Evolutionary conservation across 2,797 vertebrate species (phyloP).

Genomic region (Molossus molossus): DNA sequence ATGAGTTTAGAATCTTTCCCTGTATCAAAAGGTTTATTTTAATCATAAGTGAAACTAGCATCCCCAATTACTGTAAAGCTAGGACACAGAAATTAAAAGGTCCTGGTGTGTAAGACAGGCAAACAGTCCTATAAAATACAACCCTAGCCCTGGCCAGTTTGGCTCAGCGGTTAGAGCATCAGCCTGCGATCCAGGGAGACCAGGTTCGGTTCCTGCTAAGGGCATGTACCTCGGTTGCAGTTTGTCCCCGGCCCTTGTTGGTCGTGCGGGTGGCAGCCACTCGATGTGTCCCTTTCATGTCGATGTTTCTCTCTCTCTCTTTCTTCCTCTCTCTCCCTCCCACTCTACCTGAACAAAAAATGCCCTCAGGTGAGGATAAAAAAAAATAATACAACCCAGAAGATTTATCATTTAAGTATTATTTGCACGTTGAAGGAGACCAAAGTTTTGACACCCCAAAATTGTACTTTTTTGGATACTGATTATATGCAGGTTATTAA

Average conservation of each 20-base stretch:
- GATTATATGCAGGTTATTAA: neutral
- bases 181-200: no score
- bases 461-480: neutral
- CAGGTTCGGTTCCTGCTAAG: no score
- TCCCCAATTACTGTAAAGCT: neutral
- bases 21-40: neutral
- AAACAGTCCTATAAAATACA: neutral
- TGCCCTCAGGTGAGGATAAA: no score
- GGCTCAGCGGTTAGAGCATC: no score
- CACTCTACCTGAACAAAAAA: no score
- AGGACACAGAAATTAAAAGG: slow-evolving; percentile 24
- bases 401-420: neutral
- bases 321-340: no score
- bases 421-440: neutral
- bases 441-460: neutral
- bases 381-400: neutral
- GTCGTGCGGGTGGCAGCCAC: no score
- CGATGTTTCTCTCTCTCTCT: no score
- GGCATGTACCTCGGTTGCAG: no score
- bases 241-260: no score
- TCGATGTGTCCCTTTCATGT: no score
- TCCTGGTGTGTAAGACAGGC: neutral
- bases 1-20: neutral
- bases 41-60: neutral
- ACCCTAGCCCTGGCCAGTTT: neutral